Base-by-base conservation (phyloP, 2,888 invertebrate genomes). In the Oithona nana region DNA sequence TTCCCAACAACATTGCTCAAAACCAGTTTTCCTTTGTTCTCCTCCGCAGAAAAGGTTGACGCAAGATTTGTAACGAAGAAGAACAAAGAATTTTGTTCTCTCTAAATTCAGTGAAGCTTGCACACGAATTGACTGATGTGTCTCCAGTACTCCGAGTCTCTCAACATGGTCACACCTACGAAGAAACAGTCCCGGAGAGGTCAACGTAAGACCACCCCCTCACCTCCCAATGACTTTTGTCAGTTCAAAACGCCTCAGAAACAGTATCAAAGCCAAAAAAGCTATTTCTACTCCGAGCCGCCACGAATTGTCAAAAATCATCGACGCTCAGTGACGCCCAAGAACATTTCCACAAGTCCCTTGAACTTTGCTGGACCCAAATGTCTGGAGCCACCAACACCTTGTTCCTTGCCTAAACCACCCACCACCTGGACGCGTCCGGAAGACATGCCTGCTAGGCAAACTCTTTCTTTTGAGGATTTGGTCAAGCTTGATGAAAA, bases 381-480 rank as follows among this genome's bases (percentile, higher is more conserved):
- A 73, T 87, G 86, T 77, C 84, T 84, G 70, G 84, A 84, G 68
- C 83, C 87, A 63, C 87, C 87, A 59, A 80, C 84, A 64, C 84
- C 87, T 54, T 80, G 81, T 68, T 81, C 82, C 66, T 75, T 87
- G 70, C 87, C 87, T 64, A 83, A 82, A 71, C 87, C 87, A 69
- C 87, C 87, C 64, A 79, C 79, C 67, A 84, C 83, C 74, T 88
- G 87, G 87, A 54, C 54, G 20, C 39, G 39, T 11, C 8, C 8
- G 8, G 39, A 39, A 16, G 16, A 11, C 8, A 6, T 16, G 8
- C 6, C 8, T 16, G 6, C 8, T 16, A 39, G 39, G 16, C 39
- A 39, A 16, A 16, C 39, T 16, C 39, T 39, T 16, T 11, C 8
- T 16, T 39, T 39, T 39, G 39, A 39, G 39, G 39, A 39, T 16